These are phyloP conservation scores for Heterodera filipjevi DNA, from an alignment of 2,888 invertebrate genomes.

Conservation along the genomic window DNA sequence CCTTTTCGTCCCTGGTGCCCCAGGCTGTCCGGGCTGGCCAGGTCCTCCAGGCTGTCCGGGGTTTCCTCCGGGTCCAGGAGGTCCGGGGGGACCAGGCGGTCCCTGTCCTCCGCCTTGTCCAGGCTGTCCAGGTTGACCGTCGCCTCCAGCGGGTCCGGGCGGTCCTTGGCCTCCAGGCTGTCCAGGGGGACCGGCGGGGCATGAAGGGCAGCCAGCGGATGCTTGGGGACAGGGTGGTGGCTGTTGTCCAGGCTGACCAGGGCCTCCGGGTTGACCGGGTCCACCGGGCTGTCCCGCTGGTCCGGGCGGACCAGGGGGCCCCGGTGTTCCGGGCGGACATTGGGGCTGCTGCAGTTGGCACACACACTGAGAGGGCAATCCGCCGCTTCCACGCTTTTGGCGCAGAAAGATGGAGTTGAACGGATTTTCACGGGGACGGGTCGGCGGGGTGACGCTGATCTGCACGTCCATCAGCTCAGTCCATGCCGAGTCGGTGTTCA, in stretches of 20 bases:
- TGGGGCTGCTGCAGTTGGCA: constrained; percentile 28
- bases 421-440: constrained; percentile 55
- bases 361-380: constrained; percentile 59
- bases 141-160: constrained; percentile 48
- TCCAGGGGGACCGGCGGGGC: constrained; percentile 38
- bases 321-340: constrained; percentile 34
- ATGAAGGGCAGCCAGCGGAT: constrained; percentile 26
- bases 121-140: constrained; percentile 49
- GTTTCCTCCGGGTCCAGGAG: constrained; percentile 41
- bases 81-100: constrained; percentile 37
- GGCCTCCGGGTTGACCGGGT: constrained; percentile 42
- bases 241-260: constrained; percentile 38
- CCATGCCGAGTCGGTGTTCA: constrained; percentile 64
- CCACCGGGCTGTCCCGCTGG: constrained; percentile 43
- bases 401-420: constrained; percentile 56
- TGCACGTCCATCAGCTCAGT: constrained; percentile 64
- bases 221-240: constrained; percentile 43
- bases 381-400: constrained; percentile 37
- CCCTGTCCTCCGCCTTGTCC: constrained; percentile 41
- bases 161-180: constrained; percentile 42
- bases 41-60: constrained; percentile 43
- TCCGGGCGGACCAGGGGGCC: constrained; percentile 50
- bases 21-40: constrained; percentile 34
- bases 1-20: constrained; percentile 25
- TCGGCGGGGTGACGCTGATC: constrained; percentile 59